Percentiles rank a stretch among this genome's conserved stretches.
Evolutionary conservation across 2,888 invertebrate genomes (phyloP).

Genomic region (Agonopterix subpropinquella): DNA sequence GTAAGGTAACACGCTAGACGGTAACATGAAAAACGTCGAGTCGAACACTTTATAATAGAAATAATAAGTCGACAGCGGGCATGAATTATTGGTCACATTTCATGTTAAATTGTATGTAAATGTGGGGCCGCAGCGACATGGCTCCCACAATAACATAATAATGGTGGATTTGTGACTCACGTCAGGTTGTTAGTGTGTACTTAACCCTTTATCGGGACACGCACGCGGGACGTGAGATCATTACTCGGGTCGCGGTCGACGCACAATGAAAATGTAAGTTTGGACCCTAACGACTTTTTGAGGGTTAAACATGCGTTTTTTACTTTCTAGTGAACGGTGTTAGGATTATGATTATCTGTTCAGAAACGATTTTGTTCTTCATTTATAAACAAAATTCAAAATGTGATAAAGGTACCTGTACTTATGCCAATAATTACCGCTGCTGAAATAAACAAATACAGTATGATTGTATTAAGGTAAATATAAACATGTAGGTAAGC

Average conservation of each 20-base stretch:
- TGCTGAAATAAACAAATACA: too few species aligned
- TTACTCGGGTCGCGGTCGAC: conserved; percentile 50
- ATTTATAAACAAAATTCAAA: too few species aligned
- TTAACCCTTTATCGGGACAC: conserved; percentile 75
- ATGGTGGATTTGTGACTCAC: conserved; percentile 74
- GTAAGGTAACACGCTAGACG: conserved; percentile 48
- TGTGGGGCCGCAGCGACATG: conserved; percentile 62
- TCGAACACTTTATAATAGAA: conserved; percentile 70
- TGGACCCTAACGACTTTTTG: conserved; percentile 16
- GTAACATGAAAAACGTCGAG: conserved; percentile 57
- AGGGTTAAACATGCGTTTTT: conserved; percentile 11
- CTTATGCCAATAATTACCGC: too few species aligned
- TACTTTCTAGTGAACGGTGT: too few species aligned
- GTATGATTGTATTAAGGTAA: too few species aligned
- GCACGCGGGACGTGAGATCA: conserved; percentile 73
- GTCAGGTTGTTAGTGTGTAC: conserved; percentile 73
- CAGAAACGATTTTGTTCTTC: too few species aligned
- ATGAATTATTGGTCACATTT: conserved; percentile 73
- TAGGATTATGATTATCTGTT: too few species aligned
- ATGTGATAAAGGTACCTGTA: too few species aligned
- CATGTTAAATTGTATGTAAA: conserved; percentile 75
- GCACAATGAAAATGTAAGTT: conserved; percentile 5
- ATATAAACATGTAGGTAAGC: too few species aligned
- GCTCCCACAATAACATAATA: conserved; percentile 75
- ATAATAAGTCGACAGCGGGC: conserved; percentile 65